These are phyloP conservation scores for Lasioglossum figueresi DNA, from an alignment of 2,888 invertebrate genomes.

Conservation along the genomic window DNA sequence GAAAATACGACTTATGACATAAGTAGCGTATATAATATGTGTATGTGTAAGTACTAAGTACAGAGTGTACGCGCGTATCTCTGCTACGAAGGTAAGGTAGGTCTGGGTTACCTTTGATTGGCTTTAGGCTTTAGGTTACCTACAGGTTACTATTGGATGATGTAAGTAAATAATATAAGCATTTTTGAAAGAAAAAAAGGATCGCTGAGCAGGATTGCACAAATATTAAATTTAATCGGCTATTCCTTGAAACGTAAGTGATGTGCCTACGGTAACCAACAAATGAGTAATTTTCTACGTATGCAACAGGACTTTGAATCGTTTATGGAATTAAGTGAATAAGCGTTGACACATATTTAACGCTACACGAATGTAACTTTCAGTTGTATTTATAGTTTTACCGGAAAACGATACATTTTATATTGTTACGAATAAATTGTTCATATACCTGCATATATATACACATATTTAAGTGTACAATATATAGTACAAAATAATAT, in stretches of 20 bases:
- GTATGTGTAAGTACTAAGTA: neutral
- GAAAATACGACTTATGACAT: neutral
- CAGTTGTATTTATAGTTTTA: neutral
- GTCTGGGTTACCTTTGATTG: neutral
- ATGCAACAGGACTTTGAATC: neutral
- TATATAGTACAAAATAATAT: neutral
- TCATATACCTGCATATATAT: too few relatives aligned
- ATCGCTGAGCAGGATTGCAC: neutral
- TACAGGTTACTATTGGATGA: neutral
- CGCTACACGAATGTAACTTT: neutral
- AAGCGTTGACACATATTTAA: neutral
- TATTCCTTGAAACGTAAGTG: neutral
- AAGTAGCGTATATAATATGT: neutral
- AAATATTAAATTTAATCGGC: neutral
- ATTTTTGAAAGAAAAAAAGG: neutral
- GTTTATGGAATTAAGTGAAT: neutral
- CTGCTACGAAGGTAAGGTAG: constrained; percentile 6
- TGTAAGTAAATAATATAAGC: neutral
- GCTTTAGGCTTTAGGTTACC: neutral
- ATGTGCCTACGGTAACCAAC: neutral
- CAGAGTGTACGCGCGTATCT: neutral
- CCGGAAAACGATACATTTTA: neutral
- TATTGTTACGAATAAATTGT: neutral
- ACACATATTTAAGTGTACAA: too few relatives aligned
- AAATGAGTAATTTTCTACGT: neutral